Evolutionary conservation across 2,113 vertebrate genomes (phyloP).

Genomic region (Gymnocephalus cernua): DNA sequence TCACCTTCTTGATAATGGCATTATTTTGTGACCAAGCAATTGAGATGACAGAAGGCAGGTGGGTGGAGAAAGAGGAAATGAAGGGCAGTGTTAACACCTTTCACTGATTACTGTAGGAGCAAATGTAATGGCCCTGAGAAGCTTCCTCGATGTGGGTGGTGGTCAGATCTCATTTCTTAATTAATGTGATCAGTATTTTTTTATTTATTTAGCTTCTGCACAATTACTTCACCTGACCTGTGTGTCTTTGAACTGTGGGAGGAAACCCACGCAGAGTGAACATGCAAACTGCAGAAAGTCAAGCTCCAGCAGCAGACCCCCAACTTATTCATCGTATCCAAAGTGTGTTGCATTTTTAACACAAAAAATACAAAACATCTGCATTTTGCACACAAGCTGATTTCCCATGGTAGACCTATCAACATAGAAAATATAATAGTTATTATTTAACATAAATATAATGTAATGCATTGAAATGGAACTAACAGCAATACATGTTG

Average conservation of each 20-base stretch:
- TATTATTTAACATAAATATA: neutral
- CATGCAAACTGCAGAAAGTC: neutral
- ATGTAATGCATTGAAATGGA: neutral
- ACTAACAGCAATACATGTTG: neutral
- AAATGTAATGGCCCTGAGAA: neutral
- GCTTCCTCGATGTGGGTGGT: accelerated
- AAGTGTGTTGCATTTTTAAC: neutral
- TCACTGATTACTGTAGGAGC: neutral
- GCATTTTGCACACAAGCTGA: conserved; percentile 11
- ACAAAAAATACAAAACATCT: neutral
- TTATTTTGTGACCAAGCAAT: neutral
- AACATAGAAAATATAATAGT: conserved; percentile 6
- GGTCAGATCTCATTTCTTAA: too few relatives aligned
- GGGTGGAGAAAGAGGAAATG: neutral
- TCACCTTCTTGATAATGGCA: neutral
- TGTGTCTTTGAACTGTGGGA: neutral
- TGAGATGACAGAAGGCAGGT: neutral
- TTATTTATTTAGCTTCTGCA: neutral
- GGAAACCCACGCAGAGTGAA: neutral
- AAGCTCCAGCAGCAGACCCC: neutral
- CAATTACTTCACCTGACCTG: neutral
- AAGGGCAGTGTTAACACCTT: neutral
- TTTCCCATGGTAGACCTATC: neutral
- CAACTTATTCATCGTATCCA: neutral
- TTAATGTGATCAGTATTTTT: neutral